Conservation (phyloP, 2,888 invertebrate genomes). For the Blastobasis adustella region DNA sequence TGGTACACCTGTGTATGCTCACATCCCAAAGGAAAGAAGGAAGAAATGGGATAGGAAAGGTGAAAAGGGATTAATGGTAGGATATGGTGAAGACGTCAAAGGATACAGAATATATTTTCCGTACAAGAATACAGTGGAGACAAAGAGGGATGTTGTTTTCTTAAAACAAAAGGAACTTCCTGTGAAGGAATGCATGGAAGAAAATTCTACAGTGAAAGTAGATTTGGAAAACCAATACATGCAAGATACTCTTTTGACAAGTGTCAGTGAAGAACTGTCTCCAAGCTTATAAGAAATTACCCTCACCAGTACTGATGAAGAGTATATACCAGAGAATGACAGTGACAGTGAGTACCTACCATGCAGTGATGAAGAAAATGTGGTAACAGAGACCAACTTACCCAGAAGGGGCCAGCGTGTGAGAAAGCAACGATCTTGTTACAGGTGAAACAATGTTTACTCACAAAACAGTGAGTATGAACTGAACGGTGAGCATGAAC, state of each 20-base stretch:
- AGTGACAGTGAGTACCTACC: not conserved
- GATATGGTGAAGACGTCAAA: constrained; percentile 13
- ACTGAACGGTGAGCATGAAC: not conserved
- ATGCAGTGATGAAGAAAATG: not conserved
- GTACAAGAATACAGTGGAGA: constrained; percentile 9
- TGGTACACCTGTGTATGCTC: constrained; percentile 11
- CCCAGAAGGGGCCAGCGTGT: not conserved
- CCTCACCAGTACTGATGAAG: not conserved
- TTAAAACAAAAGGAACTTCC: not conserved
- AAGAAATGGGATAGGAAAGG: constrained; percentile 8
- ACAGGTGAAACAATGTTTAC: constrained; percentile 9
- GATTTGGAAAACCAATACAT: not conserved
- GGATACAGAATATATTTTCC: constrained; percentile 13
- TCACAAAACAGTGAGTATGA: not conserved
- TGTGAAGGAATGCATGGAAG: not conserved
- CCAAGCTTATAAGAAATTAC: not conserved
- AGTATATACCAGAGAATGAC: not conserved
- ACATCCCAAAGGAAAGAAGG: constrained; percentile 9
- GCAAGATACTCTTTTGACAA: not conserved
- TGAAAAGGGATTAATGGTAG: constrained; percentile 12
- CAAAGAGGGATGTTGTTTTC: constrained; percentile 12
- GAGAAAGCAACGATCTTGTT: constrained; percentile 12
- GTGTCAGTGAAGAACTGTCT: not conserved
- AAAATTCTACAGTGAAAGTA: not conserved
- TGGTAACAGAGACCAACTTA: not conserved